Evolutionary conservation across 2,888 invertebrate genomes (phyloP), one percentile per base, ranked within the genome.

Genomic region (Lordiphosa fenestrarum): DNA sequence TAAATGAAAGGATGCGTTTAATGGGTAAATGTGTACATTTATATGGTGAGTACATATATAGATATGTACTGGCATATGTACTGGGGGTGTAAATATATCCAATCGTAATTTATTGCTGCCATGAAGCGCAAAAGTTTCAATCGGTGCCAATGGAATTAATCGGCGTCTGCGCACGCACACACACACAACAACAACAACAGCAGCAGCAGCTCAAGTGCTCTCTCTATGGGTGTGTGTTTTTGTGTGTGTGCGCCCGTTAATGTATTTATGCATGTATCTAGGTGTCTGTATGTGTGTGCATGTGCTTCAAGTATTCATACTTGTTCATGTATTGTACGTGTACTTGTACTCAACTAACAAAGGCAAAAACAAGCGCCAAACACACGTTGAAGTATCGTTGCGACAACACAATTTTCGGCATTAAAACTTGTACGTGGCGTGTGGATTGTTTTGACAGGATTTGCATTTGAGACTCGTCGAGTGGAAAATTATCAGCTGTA

Each of bases 91-190:
- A 63, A 53, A 67, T 53, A 60, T 60, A 60, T 59, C 15, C 52
- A 84, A 61, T 77, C 60, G 85, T 50, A 69, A 84, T 78, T 78
- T 78, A 78, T 78, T 74, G 83, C 83, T 67, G 77, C 83, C 72
- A 71, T 82, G 75, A 62, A 78, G 63, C 77, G 62, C 44, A 66
- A 78, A 78, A 78, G 69, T 84, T 78, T 78, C 85, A 78, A 78
- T 78, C 77, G 77, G 77, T 78, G 85, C 85, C 77, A 84, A 78
- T 78, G 77, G 77, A 78, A 78, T 78, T 78, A 78, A 78, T 77
- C 83, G 75, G 60, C 71, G 74, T 66, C 74, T 71, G 82, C 65
- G 62, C 68, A 53, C 50, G 53, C 56, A 61, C 56, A 47, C 52
- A 50, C 36, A 35, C 46, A 41, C 19, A 23, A 15, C 15, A 15